Percentiles rank a stretch among this genome's conserved stretches.
Evolutionary conservation across 2,113 vertebrate species (phyloP).

Genomic region (Thryonomys swinderianus): DNA sequence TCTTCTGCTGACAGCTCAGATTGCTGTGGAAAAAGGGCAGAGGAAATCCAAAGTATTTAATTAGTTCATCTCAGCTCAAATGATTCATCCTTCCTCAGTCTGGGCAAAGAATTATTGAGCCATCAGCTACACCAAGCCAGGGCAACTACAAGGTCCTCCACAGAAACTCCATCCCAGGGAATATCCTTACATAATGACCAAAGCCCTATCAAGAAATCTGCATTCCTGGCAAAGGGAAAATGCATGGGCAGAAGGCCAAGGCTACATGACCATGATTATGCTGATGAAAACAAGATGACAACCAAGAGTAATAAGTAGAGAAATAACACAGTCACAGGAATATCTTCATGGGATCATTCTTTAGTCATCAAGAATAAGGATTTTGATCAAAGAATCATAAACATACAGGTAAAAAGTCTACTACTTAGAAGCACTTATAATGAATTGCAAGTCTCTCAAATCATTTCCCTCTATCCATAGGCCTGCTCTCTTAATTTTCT

Average conservation of each 20-base stretch:
- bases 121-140: neutral
- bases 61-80: neutral
- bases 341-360: neutral
- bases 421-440: neutral
- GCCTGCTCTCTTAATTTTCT: neutral
- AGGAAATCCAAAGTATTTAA: neutral
- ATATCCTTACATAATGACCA: neutral
- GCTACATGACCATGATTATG: neutral
- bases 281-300: neutral
- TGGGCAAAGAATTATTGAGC: neutral
- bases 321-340: neutral
- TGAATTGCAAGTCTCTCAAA: neutral
- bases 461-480: neutral
- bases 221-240: neutral
- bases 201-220: neutral
- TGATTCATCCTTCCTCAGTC: neutral
- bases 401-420: neutral
- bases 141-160: neutral
- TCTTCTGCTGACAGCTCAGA: conserved; percentile 93
- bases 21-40: conserved; percentile 83
- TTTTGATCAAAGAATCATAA: neutral
- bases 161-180: neutral
- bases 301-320: neutral
- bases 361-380: neutral
- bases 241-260: neutral